A percentile compares a stretch with the other conserved stretches of the same genome.
Conservation (phyloP, 2,888 invertebrate genomes). For the Lagria hirta region DNA sequence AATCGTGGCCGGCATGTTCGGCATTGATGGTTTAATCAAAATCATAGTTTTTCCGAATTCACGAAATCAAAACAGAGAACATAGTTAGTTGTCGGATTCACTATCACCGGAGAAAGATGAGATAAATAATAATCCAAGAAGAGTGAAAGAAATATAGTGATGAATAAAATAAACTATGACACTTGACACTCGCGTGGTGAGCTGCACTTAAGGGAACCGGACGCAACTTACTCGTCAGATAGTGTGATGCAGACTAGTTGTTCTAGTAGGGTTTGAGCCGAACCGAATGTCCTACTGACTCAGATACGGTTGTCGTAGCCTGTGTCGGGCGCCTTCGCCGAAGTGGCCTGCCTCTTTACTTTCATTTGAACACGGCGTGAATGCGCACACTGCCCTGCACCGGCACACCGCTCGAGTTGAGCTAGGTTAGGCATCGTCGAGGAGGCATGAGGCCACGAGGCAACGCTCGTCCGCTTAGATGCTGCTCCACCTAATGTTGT, state of each 20-base stretch:
- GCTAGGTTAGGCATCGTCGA: conserved; percentile 48
- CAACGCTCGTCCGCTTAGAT: conserved; percentile 36
- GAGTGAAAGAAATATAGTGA: background rate
- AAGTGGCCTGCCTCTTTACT: conserved; percentile 55
- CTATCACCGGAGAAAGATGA: too few species aligned
- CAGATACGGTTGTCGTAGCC: conserved; percentile 64
- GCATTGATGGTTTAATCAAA: conserved; percentile 33
- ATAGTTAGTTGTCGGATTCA: too few species aligned
- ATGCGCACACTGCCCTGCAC: too few species aligned
- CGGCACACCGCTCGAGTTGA: too few species aligned
- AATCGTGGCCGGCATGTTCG: conserved; percentile 39
- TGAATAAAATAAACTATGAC: too few species aligned
- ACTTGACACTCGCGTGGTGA: conserved; percentile 24
- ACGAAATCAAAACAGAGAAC: too few species aligned
- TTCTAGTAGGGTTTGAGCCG: too few species aligned
- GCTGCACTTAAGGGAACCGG: conserved; percentile 11
- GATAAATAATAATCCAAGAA: background rate
- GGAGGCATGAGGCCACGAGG: conserved; percentile 45
- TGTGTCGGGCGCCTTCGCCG: conserved; percentile 54
- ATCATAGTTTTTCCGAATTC: too few species aligned
- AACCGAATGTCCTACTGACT: conserved; percentile 63
- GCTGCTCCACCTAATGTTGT: conserved; percentile 36
- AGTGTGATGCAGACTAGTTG: conserved; percentile 38
- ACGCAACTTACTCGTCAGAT: conserved; percentile 27
- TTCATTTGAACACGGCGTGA: conserved; percentile 40